Percentiles rank a stretch among this genome's conserved stretches.
phyloP scores from a whole-genome alignment of 2,888 invertebrate species.

The Eumerus sabulonum region DNA sequence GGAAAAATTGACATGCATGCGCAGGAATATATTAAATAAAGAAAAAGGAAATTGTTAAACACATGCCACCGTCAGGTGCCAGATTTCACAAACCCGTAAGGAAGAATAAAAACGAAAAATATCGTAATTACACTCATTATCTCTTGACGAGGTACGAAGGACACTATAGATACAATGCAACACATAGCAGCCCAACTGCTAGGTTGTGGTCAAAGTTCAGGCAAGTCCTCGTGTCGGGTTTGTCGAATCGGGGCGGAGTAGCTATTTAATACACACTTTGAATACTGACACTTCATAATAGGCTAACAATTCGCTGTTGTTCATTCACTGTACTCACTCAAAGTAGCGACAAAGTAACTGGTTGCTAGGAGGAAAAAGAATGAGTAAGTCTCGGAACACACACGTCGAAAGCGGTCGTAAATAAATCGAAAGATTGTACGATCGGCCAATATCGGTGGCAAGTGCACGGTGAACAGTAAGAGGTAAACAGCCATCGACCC shows the following conservation, averaged over 20 bases:
- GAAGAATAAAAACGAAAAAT: constrained; percentile 19
- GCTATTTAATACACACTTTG: constrained; percentile 40
- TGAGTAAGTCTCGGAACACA: constrained; percentile 62
- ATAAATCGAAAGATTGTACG: constrained; percentile 61
- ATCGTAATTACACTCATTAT: constrained; percentile 58
- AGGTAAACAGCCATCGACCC: constrained; percentile 32
- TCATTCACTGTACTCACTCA: too few relatives aligned
- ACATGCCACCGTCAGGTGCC: constrained; percentile 50
- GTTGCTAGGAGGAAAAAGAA: not conserved
- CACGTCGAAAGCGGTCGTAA: constrained; percentile 54
- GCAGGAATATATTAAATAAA: not conserved
- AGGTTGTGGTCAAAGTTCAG: constrained; percentile 53
- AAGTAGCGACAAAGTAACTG: too few relatives aligned
- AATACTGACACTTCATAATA: constrained; percentile 45
- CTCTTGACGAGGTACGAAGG: constrained; percentile 44
- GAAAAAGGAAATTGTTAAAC: too few relatives aligned
- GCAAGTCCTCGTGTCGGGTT: constrained; percentile 36
- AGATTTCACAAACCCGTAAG: constrained; percentile 48
- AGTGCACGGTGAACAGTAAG: constrained; percentile 12
- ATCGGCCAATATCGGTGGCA: constrained; percentile 52
- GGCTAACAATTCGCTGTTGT: not conserved
- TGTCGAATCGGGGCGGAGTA: constrained; percentile 50
- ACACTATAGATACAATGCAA: constrained; percentile 26
- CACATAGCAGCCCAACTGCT: constrained; percentile 13
- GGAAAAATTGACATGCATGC: not conserved